Evolutionary conservation across 1,140 invertebrate genomes (phyloP).

Genomic region (Diorhabda carinulata): DNA sequence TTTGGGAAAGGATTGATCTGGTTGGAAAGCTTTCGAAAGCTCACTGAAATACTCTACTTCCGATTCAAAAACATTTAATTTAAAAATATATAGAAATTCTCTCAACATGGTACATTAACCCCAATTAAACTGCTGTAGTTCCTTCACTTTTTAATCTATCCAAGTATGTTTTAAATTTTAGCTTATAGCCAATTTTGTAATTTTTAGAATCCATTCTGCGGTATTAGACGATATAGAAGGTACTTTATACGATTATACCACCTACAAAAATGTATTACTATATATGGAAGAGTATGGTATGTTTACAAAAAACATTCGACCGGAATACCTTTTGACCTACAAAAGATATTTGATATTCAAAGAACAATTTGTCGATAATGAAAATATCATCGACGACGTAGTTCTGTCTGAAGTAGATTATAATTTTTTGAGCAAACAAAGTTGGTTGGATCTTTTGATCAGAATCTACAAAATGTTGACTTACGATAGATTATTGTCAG

Average conservation of each 20-base stretch:
- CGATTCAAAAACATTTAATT: too few relatives aligned
- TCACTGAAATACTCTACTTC: too few relatives aligned
- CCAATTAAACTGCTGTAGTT: too few relatives aligned
- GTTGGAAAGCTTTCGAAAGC: too few relatives aligned
- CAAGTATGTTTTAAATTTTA: too few relatives aligned
- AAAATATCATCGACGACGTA: background rate
- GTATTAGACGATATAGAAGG: conserved; percentile 8
- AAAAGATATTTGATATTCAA: conserved; percentile 38
- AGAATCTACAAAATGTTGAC: conserved; percentile 46
- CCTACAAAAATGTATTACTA: conserved; percentile 38
- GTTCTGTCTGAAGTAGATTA: conserved; percentile 29
- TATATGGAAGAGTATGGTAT: conserved; percentile 41
- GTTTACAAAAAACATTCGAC: conserved; percentile 37
- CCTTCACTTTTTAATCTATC: too few relatives aligned
- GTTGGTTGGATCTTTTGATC: conserved; percentile 48
- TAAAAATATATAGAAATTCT: too few relatives aligned
- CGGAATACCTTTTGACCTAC: conserved; percentile 43
- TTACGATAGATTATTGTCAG: conserved; percentile 20
- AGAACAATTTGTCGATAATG: conserved; percentile 2
- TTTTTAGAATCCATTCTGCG: conserved; percentile 5
- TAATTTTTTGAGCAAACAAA: conserved; percentile 42
- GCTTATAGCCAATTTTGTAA: too few relatives aligned
- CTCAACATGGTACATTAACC: too few relatives aligned
- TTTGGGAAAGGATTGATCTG: too few relatives aligned
- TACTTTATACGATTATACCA: conserved; percentile 23